Evolutionary conservation across 1,140 invertebrate genomes (phyloP), one percentile per base, ranked within the genome.

Genomic region (Penaeus chinensis): DNA sequence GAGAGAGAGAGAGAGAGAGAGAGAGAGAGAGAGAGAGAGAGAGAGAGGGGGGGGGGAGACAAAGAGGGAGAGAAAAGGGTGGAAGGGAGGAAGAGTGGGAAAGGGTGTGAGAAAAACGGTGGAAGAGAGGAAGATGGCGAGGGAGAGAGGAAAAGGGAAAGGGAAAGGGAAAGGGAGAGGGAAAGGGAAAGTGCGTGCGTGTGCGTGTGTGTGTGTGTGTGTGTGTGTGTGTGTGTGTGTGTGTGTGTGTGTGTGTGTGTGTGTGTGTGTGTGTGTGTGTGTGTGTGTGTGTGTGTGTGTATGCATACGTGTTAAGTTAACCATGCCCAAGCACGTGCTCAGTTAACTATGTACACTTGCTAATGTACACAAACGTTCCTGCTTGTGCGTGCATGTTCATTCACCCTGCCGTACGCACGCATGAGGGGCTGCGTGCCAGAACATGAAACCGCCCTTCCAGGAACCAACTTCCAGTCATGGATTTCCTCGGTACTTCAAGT

Each of bases 131-230:
- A 32, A 11, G 69, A 74, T n/a, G 37, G 69, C 24, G 69, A 74
- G 69, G 37, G 69, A 74, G 69, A 74, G 69, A 74, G 69, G 37
- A 32, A 74, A 32, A 74, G 69, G 37, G 69, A 74, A 32, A 74
- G 69, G 37, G 69, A 74, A 32, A 74, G 69, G 37, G 69, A 74
- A 32, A 22, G 22, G 54, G 74, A 77, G 74, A 76, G 74, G 47
- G 74, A 76, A 42, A 76, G 74, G 47, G 74, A 76, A 32, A n/a
- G 76, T 78, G 77, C 42, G 77, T 79, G 77, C 54, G 77, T 79
- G 42, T 79, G 77, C 42, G 42, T 79, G 77, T 79, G 77, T 79
- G 42, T 79, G 77, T 60, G 77, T 79, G 77, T 79, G 77, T 79
- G 77, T 79, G 42, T 79, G 77, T 79, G 42, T 79, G 77, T 79